A percentile compares a stretch with the other conserved stretches of the same genome.
Conservation (phyloP, 2,888 invertebrate species). For the Eristalis tenax region DNA sequence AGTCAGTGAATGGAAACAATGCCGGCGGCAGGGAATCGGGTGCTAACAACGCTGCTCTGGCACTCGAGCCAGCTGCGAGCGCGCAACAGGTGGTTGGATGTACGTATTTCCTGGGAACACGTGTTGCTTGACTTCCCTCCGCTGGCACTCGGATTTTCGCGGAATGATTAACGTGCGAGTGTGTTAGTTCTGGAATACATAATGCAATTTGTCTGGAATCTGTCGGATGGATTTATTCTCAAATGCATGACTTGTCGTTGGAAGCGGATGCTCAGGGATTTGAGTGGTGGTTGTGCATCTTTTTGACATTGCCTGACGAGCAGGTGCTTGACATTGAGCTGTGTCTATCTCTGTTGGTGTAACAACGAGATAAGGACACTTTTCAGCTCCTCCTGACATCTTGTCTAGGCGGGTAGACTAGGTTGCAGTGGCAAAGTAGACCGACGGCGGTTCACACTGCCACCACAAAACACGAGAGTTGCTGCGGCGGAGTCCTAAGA, state of each 20-base stretch:
- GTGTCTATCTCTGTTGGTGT: background rate
- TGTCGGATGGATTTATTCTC: constrained; percentile 12
- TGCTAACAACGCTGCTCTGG: background rate
- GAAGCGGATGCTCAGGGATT: background rate
- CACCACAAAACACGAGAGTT: no score
- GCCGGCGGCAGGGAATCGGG: background rate
- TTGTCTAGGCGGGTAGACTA: no score
- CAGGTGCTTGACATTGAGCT: background rate
- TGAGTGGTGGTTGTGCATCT: background rate
- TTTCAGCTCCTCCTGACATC: no score
- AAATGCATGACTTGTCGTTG: background rate
- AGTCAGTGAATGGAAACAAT: constrained; percentile 34
- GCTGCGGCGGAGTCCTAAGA: no score
- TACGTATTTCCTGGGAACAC: constrained; percentile 25
- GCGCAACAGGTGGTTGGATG: constrained; percentile 45
- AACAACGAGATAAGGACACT: background rate
- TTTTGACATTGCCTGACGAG: background rate
- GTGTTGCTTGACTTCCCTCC: constrained; percentile 9
- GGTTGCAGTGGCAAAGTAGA: no score
- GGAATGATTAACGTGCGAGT: constrained; percentile 39
- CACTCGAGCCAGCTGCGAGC: background rate
- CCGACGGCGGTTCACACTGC: no score
- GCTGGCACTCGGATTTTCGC: constrained; percentile 9
- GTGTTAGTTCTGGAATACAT: constrained; percentile 16
- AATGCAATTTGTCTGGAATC: constrained; percentile 47